Conservation (phyloP, 2,113 vertebrate species). For the Axis porcinus region DNA sequence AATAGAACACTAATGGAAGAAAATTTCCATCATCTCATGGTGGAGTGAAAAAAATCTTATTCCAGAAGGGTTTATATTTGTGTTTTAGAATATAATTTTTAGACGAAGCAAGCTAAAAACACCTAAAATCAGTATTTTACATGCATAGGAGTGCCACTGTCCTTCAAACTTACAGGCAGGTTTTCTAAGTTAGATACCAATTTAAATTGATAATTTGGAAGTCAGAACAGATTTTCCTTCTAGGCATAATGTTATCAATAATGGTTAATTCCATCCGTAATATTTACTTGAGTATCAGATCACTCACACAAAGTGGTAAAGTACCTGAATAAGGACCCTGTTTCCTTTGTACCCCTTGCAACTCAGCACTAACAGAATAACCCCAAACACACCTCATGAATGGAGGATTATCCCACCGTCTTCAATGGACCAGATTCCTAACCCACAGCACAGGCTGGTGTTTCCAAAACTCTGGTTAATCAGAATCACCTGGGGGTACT, state of each 20-base stretch:
- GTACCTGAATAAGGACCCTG: background rate
- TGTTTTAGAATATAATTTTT: background rate
- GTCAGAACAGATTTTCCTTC: background rate
- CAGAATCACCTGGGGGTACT: constrained; percentile 13
- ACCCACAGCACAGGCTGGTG: background rate
- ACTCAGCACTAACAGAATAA: background rate
- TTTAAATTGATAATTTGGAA: background rate
- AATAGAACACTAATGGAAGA: constrained; percentile 38
- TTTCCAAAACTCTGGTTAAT: background rate
- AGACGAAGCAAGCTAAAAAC: background rate
- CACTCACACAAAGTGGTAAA: background rate
- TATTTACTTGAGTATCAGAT: background rate
- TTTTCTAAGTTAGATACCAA: background rate
- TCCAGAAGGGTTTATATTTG: background rate
- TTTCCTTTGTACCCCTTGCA: background rate
- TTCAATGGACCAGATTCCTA: background rate
- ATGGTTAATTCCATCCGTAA: background rate
- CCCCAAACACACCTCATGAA: background rate
- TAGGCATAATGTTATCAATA: background rate
- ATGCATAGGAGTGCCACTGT: background rate
- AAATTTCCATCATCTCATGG: background rate
- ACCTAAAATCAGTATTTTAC: background rate
- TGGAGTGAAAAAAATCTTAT: background rate
- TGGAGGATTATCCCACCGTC: background rate
- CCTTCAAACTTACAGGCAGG: background rate